Evolutionary conservation across 2,888 invertebrate genomes (phyloP).

Genomic region (Nineta flava): DNA sequence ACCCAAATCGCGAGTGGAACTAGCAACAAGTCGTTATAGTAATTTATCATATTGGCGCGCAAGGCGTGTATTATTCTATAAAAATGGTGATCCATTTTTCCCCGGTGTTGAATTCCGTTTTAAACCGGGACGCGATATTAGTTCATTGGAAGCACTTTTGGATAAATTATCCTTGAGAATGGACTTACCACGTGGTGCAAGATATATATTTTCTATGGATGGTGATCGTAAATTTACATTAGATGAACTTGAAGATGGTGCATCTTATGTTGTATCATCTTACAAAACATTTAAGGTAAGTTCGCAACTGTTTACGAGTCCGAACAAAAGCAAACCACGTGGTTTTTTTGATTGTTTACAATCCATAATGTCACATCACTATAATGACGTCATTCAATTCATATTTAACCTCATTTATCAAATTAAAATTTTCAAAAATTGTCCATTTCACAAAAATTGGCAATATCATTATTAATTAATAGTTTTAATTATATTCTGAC

Average conservation of each 20-base stretch:
- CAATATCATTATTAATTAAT: too few species aligned
- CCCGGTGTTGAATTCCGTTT: slow-evolving; percentile 79
- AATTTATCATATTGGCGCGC: slow-evolving; percentile 80
- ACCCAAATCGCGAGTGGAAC: slow-evolving; percentile 33
- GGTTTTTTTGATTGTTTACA: background rate
- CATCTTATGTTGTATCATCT: slow-evolving; percentile 83
- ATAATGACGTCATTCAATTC: background rate
- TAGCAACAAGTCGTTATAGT: slow-evolving; percentile 39
- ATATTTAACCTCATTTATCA: background rate
- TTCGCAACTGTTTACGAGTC: slow-evolving; percentile 7
- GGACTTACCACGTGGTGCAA: slow-evolving; percentile 75
- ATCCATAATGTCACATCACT: background rate
- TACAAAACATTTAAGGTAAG: slow-evolving; percentile 82
- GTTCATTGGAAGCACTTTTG: slow-evolving; percentile 67
- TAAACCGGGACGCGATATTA: slow-evolving; percentile 76
- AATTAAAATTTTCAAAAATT: too few species aligned
- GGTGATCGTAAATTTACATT: slow-evolving; percentile 70
- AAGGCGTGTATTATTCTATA: slow-evolving; percentile 73
- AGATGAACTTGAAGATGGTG: slow-evolving; percentile 81
- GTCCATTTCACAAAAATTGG: too few species aligned
- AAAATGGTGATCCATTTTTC: slow-evolving; percentile 87
- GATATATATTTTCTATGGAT: slow-evolving; percentile 84
- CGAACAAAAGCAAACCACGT: background rate
- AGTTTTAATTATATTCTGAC: too few species aligned
- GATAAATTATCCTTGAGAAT: slow-evolving; percentile 77